A percentile compares a stretch with the other conserved stretches of the same genome.
These are phyloP conservation scores for Acrobasis repandana DNA, from an alignment of 2,888 invertebrate species.

Conservation along the genomic window DNA sequence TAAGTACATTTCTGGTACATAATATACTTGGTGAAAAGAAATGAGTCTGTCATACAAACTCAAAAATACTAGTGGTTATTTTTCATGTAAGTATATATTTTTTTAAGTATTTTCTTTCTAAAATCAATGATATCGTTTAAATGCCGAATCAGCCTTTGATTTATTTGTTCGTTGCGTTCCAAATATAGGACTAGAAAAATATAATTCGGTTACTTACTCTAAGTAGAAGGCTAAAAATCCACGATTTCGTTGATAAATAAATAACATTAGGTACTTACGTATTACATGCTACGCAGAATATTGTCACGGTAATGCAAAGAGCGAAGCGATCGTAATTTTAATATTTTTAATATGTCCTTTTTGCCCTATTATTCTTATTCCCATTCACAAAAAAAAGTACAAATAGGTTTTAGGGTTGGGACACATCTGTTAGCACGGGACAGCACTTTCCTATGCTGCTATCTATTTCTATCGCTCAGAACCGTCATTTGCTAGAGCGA, in stretches of 20 bases:
- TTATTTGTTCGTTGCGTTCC: not conserved
- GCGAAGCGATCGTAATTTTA: not conserved
- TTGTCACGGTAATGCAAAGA: not conserved
- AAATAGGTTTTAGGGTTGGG: too few relatives aligned
- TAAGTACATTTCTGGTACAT: too few relatives aligned
- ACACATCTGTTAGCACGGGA: too few relatives aligned
- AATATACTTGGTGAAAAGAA: too few relatives aligned
- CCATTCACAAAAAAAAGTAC: too few relatives aligned
- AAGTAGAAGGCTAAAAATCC: not conserved
- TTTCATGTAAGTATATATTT: too few relatives aligned
- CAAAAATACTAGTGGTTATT: too few relatives aligned
- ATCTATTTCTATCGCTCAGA: too few relatives aligned
- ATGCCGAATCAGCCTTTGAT: not conserved
- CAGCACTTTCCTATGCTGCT: too few relatives aligned
- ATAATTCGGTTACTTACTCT: constrained; percentile 7
- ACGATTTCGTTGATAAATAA: not conserved
- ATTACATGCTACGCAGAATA: not conserved
- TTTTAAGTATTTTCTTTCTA: too few relatives aligned
- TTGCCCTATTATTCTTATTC: not conserved
- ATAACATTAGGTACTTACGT: not conserved
- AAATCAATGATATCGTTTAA: not conserved
- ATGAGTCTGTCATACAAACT: too few relatives aligned
- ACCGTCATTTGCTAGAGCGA: too few relatives aligned
- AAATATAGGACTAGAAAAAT: not conserved
- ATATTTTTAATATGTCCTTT: not conserved